Conservation (phyloP, 2,888 invertebrate genomes). For the Ceriagrion tenellum region DNA sequence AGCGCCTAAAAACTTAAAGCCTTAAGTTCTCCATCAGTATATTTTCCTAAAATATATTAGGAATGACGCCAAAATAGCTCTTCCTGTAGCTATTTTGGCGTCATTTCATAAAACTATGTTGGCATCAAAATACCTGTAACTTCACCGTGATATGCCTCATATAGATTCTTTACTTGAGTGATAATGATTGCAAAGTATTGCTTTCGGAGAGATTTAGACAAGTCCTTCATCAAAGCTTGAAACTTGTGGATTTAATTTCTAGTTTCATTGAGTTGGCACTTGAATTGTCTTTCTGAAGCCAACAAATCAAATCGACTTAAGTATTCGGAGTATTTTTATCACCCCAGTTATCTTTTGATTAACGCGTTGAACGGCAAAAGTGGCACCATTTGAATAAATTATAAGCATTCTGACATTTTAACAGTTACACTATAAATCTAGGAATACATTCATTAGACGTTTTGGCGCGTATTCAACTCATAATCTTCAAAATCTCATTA, state of each 20-base stretch:
- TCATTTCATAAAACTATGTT: no score
- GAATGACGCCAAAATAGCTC: no score
- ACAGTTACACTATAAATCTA: background rate
- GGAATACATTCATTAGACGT: background rate
- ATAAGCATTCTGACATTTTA: background rate
- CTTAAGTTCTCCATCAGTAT: no score
- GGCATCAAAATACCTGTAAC: no score
- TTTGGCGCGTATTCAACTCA: background rate
- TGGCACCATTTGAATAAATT: background rate
- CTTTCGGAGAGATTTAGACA: no score
- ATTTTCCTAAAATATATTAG: no score
- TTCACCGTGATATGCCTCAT: no score
- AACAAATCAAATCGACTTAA: background rate
- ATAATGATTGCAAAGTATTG: no score
- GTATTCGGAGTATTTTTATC: background rate
- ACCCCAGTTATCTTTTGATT: background rate
- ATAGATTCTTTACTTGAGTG: no score
- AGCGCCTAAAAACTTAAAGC: no score
- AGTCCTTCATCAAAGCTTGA: no score
- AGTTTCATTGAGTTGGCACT: background rate
- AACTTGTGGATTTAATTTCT: background rate
- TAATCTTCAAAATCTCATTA: conserved; percentile 34
- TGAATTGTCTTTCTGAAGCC: background rate
- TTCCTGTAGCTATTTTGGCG: no score
- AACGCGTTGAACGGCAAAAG: background rate